phyloP scores from a whole-genome alignment of 2,888 invertebrate genomes.

The Oxytorus armatus region DNA sequence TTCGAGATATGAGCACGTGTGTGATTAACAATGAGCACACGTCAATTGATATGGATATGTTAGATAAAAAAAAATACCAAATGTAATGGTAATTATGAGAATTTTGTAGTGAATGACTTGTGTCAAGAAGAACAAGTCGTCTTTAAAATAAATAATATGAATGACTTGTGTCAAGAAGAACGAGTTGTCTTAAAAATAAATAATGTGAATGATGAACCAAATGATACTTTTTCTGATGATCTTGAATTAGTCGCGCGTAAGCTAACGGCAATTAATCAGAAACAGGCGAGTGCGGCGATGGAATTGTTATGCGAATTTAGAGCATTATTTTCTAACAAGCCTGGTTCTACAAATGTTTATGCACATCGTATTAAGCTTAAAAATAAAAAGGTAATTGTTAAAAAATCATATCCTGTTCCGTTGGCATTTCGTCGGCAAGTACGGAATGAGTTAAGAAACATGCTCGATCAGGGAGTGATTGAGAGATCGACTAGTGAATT shows the following conservation, averaged over 20 bases:
- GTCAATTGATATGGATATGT: conserved; percentile 66
- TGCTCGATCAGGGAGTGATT: too few relatives aligned
- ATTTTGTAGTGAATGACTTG: conserved; percentile 73
- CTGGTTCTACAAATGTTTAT: conserved; percentile 32
- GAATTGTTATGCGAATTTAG: neutral
- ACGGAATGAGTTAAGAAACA: too few relatives aligned
- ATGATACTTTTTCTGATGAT: conserved; percentile 65
- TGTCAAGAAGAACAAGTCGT: too few relatives aligned
- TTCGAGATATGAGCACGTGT: neutral
- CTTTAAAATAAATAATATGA: too few relatives aligned
- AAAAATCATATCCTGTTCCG: too few relatives aligned
- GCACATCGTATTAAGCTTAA: too few relatives aligned
- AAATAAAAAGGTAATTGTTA: too few relatives aligned
- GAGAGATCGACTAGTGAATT: too few relatives aligned
- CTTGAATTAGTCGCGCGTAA: conserved; percentile 24
- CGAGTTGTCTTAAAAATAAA: neutral
- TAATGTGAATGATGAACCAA: conserved; percentile 55
- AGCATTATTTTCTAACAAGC: conserved; percentile 26
- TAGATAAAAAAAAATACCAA: neutral
- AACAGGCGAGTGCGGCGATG: conserved; percentile 8
- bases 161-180: too few relatives aligned
- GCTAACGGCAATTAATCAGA: conserved; percentile 32
- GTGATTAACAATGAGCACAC: conserved; percentile 69
- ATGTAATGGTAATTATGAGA: conserved; percentile 33
- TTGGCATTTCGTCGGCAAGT: too few relatives aligned